Evolutionary conservation across 2,797 vertebrate genomes (phyloP).

Genomic region (Aselliscus stoliczkanus): DNA sequence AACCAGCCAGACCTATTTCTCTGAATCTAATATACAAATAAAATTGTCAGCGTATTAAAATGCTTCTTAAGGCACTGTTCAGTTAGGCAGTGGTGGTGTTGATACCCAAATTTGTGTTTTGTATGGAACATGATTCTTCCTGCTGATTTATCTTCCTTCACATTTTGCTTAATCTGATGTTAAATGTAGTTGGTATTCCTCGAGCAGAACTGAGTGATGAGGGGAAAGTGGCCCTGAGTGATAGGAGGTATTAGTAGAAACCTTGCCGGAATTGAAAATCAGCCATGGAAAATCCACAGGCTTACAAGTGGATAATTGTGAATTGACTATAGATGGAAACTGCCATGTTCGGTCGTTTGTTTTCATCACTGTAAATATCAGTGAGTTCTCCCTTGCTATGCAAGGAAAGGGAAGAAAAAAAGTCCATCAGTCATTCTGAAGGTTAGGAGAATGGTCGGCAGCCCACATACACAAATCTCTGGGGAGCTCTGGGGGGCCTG

Average conservation of each 20-base stretch:
- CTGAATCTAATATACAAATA: neutral
- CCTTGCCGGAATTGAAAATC: slow-evolving; percentile 12
- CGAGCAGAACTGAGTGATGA: neutral
- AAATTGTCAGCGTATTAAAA: neutral
- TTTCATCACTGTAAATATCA: slow-evolving; percentile 4
- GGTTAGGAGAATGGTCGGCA: neutral
- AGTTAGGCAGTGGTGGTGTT: neutral
- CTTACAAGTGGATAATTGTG: neutral
- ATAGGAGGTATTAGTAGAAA: neutral
- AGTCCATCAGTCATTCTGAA: neutral
- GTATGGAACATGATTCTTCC: neutral
- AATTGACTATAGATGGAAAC: neutral
- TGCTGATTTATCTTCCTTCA: neutral
- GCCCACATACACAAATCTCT: neutral
- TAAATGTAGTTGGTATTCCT: slow-evolving; percentile 1
- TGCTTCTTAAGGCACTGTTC: neutral
- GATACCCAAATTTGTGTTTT: neutral
- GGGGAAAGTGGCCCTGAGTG: neutral
- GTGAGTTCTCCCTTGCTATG: neutral
- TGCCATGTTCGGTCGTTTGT: neutral
- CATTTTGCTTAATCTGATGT: slow-evolving; percentile 2
- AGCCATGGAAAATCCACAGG: neutral
- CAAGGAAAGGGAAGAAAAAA: neutral
- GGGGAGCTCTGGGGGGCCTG: neutral
- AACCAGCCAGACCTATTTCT: neutral